Conservation (phyloP, 2,113 vertebrate genomes). For the Carassius gibelio region DNA sequence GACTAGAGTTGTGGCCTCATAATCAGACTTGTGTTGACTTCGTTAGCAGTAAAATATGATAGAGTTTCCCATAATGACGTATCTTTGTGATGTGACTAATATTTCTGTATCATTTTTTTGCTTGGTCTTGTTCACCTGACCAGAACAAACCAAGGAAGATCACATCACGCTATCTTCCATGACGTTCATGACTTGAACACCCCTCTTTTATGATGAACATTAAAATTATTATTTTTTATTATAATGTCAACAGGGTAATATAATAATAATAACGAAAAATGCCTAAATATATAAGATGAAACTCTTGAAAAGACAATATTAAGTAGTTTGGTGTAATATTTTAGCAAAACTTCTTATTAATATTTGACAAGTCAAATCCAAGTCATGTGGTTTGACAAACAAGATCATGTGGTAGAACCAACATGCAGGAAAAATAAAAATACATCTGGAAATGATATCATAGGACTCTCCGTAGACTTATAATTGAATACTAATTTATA, state of each 20-base stretch:
- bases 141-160: no score
- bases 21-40: background rate
- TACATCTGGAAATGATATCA: background rate
- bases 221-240: background rate
- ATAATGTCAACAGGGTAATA: background rate
- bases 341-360: background rate
- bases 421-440: background rate
- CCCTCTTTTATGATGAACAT: background rate
- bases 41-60: background rate
- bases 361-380: background rate
- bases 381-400: background rate
- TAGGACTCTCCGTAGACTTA: background rate
- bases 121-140: background rate
- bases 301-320: background rate
- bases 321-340: background rate
- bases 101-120: background rate
- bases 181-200: background rate
- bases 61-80: background rate
- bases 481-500: background rate
- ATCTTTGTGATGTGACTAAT: background rate
- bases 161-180: background rate
- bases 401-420: background rate
- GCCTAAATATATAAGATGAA: background rate
- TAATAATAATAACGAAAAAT: background rate
- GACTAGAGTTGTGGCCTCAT: background rate